phyloP scores from a whole-genome alignment of 2,888 invertebrate genomes.

The Parelbella ahira region DNA sequence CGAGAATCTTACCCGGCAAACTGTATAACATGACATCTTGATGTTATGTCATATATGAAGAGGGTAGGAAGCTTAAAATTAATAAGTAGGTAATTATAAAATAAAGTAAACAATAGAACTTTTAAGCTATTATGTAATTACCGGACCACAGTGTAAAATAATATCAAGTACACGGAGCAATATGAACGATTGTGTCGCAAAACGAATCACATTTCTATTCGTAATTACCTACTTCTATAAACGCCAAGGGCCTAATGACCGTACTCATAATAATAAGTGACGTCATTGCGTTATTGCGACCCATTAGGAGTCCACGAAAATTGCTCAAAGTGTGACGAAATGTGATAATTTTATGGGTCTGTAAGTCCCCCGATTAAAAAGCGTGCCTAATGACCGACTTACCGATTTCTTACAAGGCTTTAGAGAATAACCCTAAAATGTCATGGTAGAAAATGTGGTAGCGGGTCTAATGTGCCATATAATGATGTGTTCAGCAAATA shows the following conservation, averaged over 20 bases:
- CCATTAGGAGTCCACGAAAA: constrained; percentile 66
- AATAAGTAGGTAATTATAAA: too few species aligned
- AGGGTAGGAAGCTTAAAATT: too few species aligned
- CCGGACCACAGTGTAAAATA: too few species aligned
- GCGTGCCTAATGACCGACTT: constrained; percentile 44
- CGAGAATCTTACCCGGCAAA: too few species aligned
- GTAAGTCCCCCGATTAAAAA: constrained; percentile 49
- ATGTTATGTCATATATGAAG: too few species aligned
- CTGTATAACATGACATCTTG: too few species aligned
- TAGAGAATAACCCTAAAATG: constrained; percentile 4
- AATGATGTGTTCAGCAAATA: too few species aligned
- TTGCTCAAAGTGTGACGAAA: constrained; percentile 72
- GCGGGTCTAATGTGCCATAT: too few species aligned
- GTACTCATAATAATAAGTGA: constrained; percentile 57
- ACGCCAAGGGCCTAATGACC: constrained; percentile 29
- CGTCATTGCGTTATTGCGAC: constrained; percentile 62
- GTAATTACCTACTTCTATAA: constrained; percentile 67
- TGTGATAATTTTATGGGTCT: constrained; percentile 63
- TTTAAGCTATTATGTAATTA: constrained; percentile 5
- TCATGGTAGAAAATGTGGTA: constrained; percentile 1
- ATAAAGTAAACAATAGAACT: constrained; percentile 1
- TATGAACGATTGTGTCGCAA: constrained; percentile 48
- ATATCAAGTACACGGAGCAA: too few species aligned
- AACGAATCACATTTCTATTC: constrained; percentile 48
- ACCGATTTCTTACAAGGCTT: constrained; percentile 22